Base-by-base conservation (phyloP, 1,140 invertebrate species). In the Paramacrobiotus metropolitanus region DNA sequence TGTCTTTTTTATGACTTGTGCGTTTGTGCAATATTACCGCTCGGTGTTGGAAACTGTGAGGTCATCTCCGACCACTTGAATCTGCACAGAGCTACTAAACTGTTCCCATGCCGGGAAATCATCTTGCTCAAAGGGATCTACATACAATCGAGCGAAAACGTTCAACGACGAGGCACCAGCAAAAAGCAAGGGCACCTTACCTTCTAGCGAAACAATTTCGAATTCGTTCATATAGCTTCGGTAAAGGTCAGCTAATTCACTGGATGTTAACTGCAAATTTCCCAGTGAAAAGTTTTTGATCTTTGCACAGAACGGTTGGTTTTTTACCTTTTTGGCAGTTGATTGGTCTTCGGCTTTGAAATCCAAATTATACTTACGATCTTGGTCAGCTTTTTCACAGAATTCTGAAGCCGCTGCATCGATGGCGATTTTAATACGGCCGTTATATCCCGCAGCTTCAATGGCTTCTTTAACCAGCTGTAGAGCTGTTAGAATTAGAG, bases 401-500 rank as follows among this genome's bases (percentile, higher is more conserved):
- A 99, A 98, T 75, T 98, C 94, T 24, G 91, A 95, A 2, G 94
- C 93, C 34, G 94, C 94, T 30, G 96, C 89, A 77, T 99, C 94
- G 93, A 98, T 97, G 60, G 90, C 94, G 72, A 98, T 98, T 69
- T 94, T 83, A 70, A 91, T 78, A 73, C 89, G 88, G 65, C 87
- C 91, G 67, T 83, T 86, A 74, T 94, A 95, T 34, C 90, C 88
- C 72, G 88, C 87, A 69, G 87, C 86, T 65, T 83, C 83, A 70
- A 98, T 97, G 64, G 94, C 91, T 68, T 85, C 82, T 29, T 81
- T 82, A 66, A 98, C 85, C 2, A 98, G 78, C 65, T 80, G 81
- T 2, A 98, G 76, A 44, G 78, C 81, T 40, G n/a, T 40, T 59
- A 34, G 59, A 1, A 60, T 24, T 21, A 15, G 20, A 59, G 44